These are phyloP conservation scores for Baryphthengus martii DNA, from an alignment of 2,113 vertebrate species.

Conservation along the genomic window DNA sequence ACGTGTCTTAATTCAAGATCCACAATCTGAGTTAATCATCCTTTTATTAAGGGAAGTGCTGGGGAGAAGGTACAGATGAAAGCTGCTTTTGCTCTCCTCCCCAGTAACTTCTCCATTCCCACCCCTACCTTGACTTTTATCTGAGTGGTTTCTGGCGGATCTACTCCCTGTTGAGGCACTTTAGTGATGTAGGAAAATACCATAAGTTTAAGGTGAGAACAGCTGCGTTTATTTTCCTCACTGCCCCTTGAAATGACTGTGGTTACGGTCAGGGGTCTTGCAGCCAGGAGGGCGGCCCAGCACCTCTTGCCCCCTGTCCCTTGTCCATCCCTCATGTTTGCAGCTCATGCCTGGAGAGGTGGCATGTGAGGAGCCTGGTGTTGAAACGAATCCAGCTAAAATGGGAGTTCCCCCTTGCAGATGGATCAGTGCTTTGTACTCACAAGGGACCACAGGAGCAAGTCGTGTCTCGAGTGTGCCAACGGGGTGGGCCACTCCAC, in stretches of 20 bases:
- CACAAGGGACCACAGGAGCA: neutral
- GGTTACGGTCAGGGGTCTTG: neutral
- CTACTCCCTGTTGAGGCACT: neutral
- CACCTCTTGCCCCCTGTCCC: neutral
- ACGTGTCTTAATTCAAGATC: neutral
- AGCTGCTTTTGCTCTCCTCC: neutral
- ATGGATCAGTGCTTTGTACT: neutral
- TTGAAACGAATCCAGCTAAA: neutral
- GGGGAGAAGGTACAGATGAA: neutral
- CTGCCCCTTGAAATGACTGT: neutral
- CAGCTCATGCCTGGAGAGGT: neutral
- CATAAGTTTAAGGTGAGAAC: neutral
- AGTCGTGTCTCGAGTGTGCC: fast-evolving
- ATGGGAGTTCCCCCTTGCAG: neutral
- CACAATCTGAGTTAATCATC: neutral
- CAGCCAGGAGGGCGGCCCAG: neutral
- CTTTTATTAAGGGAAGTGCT: neutral
- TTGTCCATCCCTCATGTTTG: neutral
- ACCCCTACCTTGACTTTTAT: neutral
- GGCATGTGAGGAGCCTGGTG: neutral
- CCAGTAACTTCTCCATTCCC: neutral
- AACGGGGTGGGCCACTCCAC: neutral
- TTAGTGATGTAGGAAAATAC: neutral
- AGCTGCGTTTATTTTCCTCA: neutral
- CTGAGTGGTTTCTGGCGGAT: neutral